These are phyloP conservation scores for Amphipyra tragopoginis DNA, from an alignment of 2,888 invertebrate genomes.

Conservation along the genomic window DNA sequence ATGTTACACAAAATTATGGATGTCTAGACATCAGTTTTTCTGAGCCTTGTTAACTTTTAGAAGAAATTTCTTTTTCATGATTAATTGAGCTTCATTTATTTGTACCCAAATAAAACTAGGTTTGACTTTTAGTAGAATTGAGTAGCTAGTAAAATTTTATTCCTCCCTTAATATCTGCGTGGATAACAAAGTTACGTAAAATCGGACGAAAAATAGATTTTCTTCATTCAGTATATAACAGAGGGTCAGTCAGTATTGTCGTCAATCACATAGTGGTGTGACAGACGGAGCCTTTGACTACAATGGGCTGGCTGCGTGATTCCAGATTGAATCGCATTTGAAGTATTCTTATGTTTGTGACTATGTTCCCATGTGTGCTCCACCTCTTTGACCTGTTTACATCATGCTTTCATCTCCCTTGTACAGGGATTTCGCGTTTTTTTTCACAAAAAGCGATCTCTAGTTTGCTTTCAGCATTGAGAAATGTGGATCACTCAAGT, in stretches of 20 bases:
- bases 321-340: constrained; percentile 20
- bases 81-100: background rate
- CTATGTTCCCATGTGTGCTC: constrained; percentile 5
- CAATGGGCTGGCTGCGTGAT: constrained; percentile 34
- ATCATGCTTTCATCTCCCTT: background rate
- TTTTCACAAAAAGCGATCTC: constrained; percentile 8
- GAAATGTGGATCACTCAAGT: constrained; percentile 32
- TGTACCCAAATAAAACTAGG: constrained; percentile 12
- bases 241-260: constrained; percentile 49
- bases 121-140: constrained; percentile 16
- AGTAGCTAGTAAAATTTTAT: constrained; percentile 15
- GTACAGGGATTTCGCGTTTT: background rate
- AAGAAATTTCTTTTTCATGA: too few relatives aligned
- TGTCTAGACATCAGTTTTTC: too few relatives aligned
- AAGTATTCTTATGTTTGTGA: constrained; percentile 12
- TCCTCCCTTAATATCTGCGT: constrained; percentile 4
- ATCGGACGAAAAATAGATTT: constrained; percentile 47
- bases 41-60: too few relatives aligned
- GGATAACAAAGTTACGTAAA: constrained; percentile 15
- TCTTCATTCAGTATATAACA: constrained; percentile 38
- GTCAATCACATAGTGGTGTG: constrained; percentile 55
- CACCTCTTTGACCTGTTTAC: constrained; percentile 9
- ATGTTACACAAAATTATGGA: too few relatives aligned
- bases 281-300: constrained; percentile 33
- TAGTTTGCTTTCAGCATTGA: constrained; percentile 28